Evolutionary conservation across 2,888 invertebrate species (phyloP).

Genomic region (Volucella zonaria): DNA sequence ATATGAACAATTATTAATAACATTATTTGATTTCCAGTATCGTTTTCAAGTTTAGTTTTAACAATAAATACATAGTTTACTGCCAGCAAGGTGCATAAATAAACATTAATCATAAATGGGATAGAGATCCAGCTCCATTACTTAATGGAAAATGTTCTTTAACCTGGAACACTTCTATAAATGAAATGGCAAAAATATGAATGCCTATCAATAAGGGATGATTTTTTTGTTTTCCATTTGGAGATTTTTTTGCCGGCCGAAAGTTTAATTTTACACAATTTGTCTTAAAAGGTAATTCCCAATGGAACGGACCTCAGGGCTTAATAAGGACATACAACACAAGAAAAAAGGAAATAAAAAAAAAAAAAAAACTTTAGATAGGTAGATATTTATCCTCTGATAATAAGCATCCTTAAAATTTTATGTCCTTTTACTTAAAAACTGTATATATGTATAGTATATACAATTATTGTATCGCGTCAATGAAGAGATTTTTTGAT

Average conservation of each 20-base stretch:
- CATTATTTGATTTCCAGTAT: too few relatives aligned
- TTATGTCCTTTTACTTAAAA: slow-evolving; percentile 72
- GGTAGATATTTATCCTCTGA: slow-evolving; percentile 73
- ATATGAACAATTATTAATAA: too few relatives aligned
- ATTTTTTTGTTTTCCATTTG: slow-evolving; percentile 42
- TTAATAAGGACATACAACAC: slow-evolving; percentile 63
- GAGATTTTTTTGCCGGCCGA: slow-evolving; percentile 25
- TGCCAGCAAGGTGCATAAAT: too few relatives aligned
- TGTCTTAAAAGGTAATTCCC: slow-evolving; percentile 73
- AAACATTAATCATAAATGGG: neutral
- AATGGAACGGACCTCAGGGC: slow-evolving; percentile 70
- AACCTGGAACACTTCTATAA: slow-evolving; percentile 41
- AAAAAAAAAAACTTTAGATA: slow-evolving; percentile 68
- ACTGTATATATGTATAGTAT: slow-evolving; percentile 47
- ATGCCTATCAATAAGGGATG: slow-evolving; percentile 70
- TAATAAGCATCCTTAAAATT: slow-evolving; percentile 72
- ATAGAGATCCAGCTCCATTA: slow-evolving; percentile 39
- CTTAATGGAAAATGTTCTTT: slow-evolving; percentile 46
- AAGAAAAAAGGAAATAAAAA: slow-evolving; percentile 57
- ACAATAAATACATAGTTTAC: too few relatives aligned
- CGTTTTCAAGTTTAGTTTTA: too few relatives aligned
- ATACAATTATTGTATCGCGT: slow-evolving; percentile 71
- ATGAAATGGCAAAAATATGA: slow-evolving; percentile 63
- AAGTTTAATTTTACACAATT: slow-evolving; percentile 70
- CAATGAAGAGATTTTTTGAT: slow-evolving; percentile 68